A percentile compares a stretch with the other conserved stretches of the same genome.
Evolutionary conservation across 2,797 vertebrate genomes (phyloP).

Genomic region (Gallinago nigripennis): DNA sequence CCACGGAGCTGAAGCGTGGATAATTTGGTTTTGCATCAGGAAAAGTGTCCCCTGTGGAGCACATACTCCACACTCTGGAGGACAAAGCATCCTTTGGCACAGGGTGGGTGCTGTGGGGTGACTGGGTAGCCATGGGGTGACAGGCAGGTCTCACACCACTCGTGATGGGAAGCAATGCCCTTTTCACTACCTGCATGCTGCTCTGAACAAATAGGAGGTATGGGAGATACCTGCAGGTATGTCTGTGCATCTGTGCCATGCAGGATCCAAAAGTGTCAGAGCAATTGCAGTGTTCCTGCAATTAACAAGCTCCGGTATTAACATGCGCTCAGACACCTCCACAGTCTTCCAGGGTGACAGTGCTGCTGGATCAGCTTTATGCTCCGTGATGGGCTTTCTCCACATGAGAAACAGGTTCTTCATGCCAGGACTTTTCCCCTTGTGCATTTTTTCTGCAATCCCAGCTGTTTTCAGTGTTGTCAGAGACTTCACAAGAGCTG

Average conservation of each 20-base stretch:
- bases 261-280: not conserved
- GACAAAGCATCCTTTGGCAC: not conserved
- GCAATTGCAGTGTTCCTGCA: too few species aligned
- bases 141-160: not conserved
- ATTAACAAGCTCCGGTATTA: not conserved
- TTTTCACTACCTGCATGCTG: not conserved
- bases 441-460: not conserved
- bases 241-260: not conserved
- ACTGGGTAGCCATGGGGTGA: rapidly evolving
- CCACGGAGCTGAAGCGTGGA: not conserved
- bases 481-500: not conserved
- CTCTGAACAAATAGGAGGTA: not conserved
- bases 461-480: not conserved
- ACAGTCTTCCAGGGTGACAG: rapidly evolving
- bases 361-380: rapidly evolving
- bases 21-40: not conserved
- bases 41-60: rapidly evolving
- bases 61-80: rapidly evolving
- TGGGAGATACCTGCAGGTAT: not conserved
- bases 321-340: rapidly evolving
- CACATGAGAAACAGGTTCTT: not conserved
- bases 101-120: rapidly evolving
- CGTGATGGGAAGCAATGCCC: rapidly evolving
- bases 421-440: not conserved
- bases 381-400: not conserved